phyloP scores from a whole-genome alignment of 1,140 invertebrate genomes.

The Phymastichus coffea region DNA sequence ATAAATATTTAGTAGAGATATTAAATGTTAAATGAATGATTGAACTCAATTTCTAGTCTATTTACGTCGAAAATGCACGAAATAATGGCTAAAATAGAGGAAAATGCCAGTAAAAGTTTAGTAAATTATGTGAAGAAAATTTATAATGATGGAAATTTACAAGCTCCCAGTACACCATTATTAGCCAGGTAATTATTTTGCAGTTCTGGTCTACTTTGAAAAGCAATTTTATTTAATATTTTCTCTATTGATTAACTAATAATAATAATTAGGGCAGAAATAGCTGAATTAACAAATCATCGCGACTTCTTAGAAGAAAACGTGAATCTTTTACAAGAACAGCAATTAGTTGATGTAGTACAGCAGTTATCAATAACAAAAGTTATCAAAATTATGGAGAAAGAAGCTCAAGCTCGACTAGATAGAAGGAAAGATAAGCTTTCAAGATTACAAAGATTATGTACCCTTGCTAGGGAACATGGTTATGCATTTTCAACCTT shows the following conservation, averaged over 20 bases:
- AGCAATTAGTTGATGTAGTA: conserved; percentile 36
- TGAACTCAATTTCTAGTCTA: conserved; percentile 25
- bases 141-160: conserved; percentile 40
- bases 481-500: conserved; percentile 47
- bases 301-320: conserved; percentile 46
- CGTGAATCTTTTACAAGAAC: conserved; percentile 36
- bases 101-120: conserved; percentile 32
- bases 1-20: too few species aligned
- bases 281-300: conserved; percentile 36
- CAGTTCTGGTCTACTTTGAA: too few species aligned
- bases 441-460: conserved; percentile 41
- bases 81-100: conserved; percentile 35
- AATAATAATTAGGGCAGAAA: conserved; percentile 42
- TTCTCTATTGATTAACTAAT: background rate
- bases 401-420: conserved; percentile 35
- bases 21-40: too few species aligned
- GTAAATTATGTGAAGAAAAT: conserved; percentile 34
- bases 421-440: conserved; percentile 37
- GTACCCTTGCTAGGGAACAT: conserved; percentile 37
- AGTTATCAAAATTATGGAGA: conserved; percentile 38
- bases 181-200: conserved; percentile 30
- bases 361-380: conserved; percentile 37
- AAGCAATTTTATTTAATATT: conserved; percentile 2
- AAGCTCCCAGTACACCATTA: conserved; percentile 34
- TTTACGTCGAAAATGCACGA: conserved; percentile 38